phyloP scores from a whole-genome alignment of 2,888 invertebrate genomes.

The Drosophila diplacantha region DNA sequence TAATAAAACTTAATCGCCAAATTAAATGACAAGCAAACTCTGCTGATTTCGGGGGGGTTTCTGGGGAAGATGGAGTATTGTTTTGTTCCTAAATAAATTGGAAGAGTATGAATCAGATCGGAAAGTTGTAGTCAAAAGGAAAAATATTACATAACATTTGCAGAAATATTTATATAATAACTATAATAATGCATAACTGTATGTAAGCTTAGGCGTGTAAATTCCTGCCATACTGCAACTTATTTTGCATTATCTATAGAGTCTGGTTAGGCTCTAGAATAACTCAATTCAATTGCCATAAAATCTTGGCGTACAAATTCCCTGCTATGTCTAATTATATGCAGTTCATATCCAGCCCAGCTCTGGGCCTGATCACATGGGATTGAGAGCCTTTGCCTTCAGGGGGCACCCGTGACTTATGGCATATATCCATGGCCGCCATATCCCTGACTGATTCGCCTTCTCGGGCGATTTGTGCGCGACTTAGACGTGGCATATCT shows the following conservation, averaged over 20 bases:
- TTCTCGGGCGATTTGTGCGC: conserved; percentile 25
- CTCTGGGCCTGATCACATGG: neutral
- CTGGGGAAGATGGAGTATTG: neutral
- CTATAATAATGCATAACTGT: too few species aligned
- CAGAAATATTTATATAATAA: neutral
- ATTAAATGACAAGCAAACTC: conserved; percentile 29
- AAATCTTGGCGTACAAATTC: too few species aligned
- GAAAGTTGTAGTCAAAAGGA: neutral
- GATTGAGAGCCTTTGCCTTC: neutral
- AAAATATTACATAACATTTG: neutral
- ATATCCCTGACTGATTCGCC: conserved; percentile 22
- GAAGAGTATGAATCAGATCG: too few species aligned
- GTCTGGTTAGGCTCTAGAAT: too few species aligned
- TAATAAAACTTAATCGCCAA: conserved; percentile 44
- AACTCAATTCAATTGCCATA: too few species aligned
- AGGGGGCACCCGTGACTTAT: neutral
- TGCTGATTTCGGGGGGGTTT: neutral
- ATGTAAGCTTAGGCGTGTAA: too few species aligned
- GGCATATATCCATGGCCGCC: conserved; percentile 4
- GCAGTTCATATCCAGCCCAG: neutral
- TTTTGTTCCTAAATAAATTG: neutral
- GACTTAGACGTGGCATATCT: conserved; percentile 50
- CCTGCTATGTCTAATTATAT: neutral
- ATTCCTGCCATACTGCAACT: too few species aligned
- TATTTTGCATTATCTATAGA: too few species aligned